Percentiles rank a stretch among this genome's conserved stretches.
Conservation (phyloP, 2,888 invertebrate species). For the Thecophora atra region DNA sequence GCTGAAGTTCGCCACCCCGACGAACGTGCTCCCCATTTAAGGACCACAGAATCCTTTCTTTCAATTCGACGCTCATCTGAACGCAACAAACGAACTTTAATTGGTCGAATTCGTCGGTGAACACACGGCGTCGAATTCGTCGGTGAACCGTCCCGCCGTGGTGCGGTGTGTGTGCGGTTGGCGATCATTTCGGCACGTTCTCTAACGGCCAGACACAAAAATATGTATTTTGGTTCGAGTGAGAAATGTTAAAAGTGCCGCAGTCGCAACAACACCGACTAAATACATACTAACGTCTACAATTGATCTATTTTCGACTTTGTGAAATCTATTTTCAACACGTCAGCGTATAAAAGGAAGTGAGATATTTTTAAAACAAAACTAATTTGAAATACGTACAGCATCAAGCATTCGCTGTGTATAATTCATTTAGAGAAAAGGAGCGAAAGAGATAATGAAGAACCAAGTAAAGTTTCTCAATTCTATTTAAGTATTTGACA, state of each 20-base stretch:
- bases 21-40: too few species aligned
- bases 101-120: slow-evolving; percentile 50
- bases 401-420: too few species aligned
- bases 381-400: slow-evolving; percentile 27
- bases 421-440: too few species aligned
- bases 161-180: slow-evolving; percentile 47
- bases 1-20: too few species aligned
- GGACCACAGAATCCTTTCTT: too few species aligned
- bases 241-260: slow-evolving; percentile 27
- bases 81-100: too few species aligned
- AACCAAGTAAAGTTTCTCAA: too few species aligned
- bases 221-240: slow-evolving; percentile 33
- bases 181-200: slow-evolving; percentile 22
- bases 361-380: slow-evolving; percentile 25
- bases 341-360: slow-evolving; percentile 14
- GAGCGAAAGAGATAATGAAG: too few species aligned
- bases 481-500: too few species aligned
- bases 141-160: slow-evolving; percentile 49
- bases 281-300: slow-evolving; percentile 18
- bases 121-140: too few species aligned
- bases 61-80: too few species aligned
- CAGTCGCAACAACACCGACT: slow-evolving; percentile 25
- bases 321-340: slow-evolving; percentile 32
- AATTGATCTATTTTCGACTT: slow-evolving; percentile 33
- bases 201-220: slow-evolving; percentile 33